A percentile compares a stretch with the other conserved stretches of the same genome.
phyloP scores from a whole-genome alignment of 2,888 invertebrate genomes.

The Phortica magna region DNA sequence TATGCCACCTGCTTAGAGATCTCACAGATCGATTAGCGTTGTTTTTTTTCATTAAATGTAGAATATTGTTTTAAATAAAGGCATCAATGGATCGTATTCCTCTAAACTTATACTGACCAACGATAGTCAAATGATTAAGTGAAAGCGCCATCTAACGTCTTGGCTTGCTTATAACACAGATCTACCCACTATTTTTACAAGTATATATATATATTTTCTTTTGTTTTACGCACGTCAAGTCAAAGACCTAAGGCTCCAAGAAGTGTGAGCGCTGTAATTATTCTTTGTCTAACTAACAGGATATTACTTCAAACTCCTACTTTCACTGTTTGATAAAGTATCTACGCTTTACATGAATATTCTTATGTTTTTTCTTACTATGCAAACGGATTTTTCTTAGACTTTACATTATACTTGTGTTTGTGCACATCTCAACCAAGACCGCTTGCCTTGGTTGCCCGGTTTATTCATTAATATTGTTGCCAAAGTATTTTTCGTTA shows the following conservation, averaged over 20 bases:
- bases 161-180: too few species aligned
- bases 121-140: too few species aligned
- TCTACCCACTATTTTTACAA: too few species aligned
- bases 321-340: background rate
- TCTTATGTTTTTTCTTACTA: background rate
- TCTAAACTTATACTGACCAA: too few species aligned
- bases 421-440: background rate
- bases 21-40: too few species aligned
- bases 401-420: background rate
- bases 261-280: background rate
- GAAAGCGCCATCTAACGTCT: too few species aligned
- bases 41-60: too few species aligned
- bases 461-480: constrained; percentile 74
- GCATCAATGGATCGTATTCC: too few species aligned
- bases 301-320: background rate
- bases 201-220: background rate
- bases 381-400: background rate
- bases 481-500: constrained; percentile 71
- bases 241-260: background rate
- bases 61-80: too few species aligned
- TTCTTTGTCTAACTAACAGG: too few species aligned
- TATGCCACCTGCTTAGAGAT: too few species aligned
- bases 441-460: constrained; percentile 30
- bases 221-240: background rate
- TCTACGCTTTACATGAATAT: background rate